Percentiles rank a stretch among this genome's conserved stretches.
These are phyloP conservation scores for Acanthopagrus latus DNA, from an alignment of 2,797 vertebrate genomes.

Conservation along the genomic window DNA sequence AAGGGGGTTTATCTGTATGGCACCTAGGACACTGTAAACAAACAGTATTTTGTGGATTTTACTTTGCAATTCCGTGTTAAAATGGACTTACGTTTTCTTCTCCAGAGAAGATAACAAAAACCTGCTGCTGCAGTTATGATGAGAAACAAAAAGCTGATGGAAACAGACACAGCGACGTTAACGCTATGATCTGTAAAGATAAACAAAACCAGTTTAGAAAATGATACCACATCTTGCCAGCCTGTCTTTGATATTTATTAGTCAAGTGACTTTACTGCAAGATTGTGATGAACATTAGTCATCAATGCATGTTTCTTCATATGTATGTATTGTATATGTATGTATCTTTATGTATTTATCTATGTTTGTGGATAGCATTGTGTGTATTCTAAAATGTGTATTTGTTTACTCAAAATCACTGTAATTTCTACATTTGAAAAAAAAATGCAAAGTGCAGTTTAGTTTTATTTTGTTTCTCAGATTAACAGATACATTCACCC, in stretches of 20 bases:
- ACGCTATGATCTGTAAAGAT: not conserved
- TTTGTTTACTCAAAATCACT: no score
- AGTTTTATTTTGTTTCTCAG: no score
- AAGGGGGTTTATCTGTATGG: not conserved
- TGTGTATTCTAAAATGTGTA: no score
- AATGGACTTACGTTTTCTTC: not conserved
- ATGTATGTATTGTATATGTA: no score
- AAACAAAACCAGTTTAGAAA: not conserved
- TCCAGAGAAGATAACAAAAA: rapidly evolving
- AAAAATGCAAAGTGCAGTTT: no score
- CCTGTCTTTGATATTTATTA: not conserved
- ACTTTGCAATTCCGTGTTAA: not conserved
- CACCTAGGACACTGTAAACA: not conserved
- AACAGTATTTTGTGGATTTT: not conserved
- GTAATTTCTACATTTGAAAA: no score
- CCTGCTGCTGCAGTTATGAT: not conserved
- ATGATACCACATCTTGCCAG: not conserved
- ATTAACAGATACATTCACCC: no score
- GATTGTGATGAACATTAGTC: no score
- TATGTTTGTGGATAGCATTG: no score
- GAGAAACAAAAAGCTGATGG: rapidly evolving
- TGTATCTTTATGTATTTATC: no score
- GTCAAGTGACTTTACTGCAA: no score
- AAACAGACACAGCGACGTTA: rapidly evolving
- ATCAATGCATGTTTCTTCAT: no score